Percentiles rank a stretch among this genome's conserved stretches.
These are phyloP conservation scores for Heliconius ismenius DNA, from an alignment of 2,888 invertebrate species.

Conservation along the genomic window DNA sequence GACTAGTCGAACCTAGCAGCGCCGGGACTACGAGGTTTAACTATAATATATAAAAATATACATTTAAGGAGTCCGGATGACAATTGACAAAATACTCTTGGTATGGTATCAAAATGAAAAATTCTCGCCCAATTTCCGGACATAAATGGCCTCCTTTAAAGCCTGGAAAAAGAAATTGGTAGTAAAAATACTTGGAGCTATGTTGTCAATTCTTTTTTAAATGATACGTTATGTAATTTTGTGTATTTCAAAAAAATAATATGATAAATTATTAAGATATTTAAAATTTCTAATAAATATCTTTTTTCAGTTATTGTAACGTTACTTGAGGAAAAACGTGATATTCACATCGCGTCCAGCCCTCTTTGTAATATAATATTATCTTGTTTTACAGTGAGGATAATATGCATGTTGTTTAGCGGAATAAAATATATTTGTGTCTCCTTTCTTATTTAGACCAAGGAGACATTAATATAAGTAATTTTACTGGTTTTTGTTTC, in stretches of 20 bases:
- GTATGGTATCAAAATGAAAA: conserved; percentile 12
- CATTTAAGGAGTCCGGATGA: neutral
- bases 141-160: conserved; percentile 7
- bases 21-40: too few species aligned
- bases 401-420: neutral
- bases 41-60: too few species aligned
- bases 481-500: neutral
- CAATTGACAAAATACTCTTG: conserved; percentile 2
- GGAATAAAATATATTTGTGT: neutral
- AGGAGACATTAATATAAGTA: neutral
- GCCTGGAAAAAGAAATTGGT: neutral
- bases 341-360: neutral
- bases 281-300: neutral
- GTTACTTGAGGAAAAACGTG: neutral
- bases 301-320: neutral
- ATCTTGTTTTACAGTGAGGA: neutral
- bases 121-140: neutral
- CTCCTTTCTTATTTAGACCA: neutral
- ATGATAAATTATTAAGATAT: neutral
- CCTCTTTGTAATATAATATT: neutral
- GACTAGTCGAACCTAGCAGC: too few species aligned
- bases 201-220: neutral
- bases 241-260: neutral
- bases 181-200: conserved; percentile 3
- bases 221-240: neutral